Base-by-base conservation (phyloP, 2,797 vertebrate genomes). In the Australoheros facetus region DNA sequence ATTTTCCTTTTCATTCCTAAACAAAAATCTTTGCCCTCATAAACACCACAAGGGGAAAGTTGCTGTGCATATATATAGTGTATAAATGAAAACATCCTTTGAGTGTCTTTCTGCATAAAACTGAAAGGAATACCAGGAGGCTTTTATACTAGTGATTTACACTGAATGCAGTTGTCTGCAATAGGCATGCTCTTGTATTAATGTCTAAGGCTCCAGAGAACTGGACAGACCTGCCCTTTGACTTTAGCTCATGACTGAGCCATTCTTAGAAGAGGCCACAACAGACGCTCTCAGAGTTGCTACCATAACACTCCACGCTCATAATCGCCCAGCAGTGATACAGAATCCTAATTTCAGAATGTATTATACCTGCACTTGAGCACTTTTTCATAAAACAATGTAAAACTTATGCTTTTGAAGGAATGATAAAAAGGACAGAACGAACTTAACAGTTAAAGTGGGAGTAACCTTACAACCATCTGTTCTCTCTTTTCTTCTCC, bases 401-500 rank as follows among this genome's bases (percentile, higher is more conserved):
- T 91, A 58, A 77, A 80, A 83, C 51, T 73, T 69, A 1, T 14
- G 64, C 17, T 3, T 69, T 69, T 88, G 32, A 87, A 80, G 58
- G 66, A 81, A 87, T 51, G 76, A 82, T 85, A 64, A 81, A 82
- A 62, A 26, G 9, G 70, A 57, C 17, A 19, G 26, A 75, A 73
- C 21, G 73, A 85, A 83, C 42, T 57, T 37, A 30, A 21, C 51
- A 71, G 51, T 16, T 6, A 80, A 79, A 62, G 23, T 87, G 82
- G 81, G 77, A 88, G 85, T 89, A 91, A 91, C 85, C 89, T 87
- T 90, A 81, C 89, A 85, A 88, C 91, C 95, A 95, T 96, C 94
- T 95, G 94, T 94, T 96, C 88, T 88, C 88, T 93, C 89, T 93
- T 91, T 91, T 85, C 85, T 84, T 85, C 91, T 92, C 82, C 94